Percentiles rank a stretch among this genome's conserved stretches.
phyloP scores from a whole-genome alignment of 2,888 invertebrate species.

The Autographa gamma region DNA sequence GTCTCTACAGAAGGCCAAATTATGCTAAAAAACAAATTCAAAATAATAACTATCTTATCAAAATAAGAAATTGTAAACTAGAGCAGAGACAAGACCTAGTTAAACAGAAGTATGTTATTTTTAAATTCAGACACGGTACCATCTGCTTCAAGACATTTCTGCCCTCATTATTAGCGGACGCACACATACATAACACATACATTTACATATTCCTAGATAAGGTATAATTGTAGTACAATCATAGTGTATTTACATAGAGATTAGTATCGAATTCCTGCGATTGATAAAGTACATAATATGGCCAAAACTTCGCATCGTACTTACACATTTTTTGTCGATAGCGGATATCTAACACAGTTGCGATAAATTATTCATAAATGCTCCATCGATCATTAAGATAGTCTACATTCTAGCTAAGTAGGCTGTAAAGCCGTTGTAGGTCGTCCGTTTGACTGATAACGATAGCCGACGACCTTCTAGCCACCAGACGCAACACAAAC shows the following conservation, averaged over 20 bases:
- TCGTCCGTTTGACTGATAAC: slow-evolving; percentile 52
- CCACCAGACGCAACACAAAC: slow-evolving; percentile 42
- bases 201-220: slow-evolving; percentile 41
- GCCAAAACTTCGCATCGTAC: slow-evolving; percentile 3
- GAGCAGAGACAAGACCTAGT: background rate
- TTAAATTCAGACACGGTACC: slow-evolving; percentile 3
- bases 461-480: slow-evolving; percentile 47
- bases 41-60: background rate
- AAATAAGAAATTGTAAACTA: background rate
- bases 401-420: slow-evolving; percentile 39
- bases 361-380: slow-evolving; percentile 18
- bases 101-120: background rate
- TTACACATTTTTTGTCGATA: background rate
- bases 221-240: slow-evolving; percentile 32
- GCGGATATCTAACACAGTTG: slow-evolving; percentile 14
- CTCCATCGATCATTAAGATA: slow-evolving; percentile 49
- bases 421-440: slow-evolving; percentile 36
- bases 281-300: background rate
- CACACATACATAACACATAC: slow-evolving; percentile 22
- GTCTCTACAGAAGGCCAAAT: background rate
- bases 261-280: background rate
- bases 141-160: slow-evolving; percentile 24
- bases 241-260: slow-evolving; percentile 10
- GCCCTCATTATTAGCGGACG: slow-evolving; percentile 37
- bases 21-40: background rate